These are phyloP conservation scores for Notiomystis cincta DNA, from an alignment of 2,113 vertebrate genomes.

Conservation along the genomic window DNA sequence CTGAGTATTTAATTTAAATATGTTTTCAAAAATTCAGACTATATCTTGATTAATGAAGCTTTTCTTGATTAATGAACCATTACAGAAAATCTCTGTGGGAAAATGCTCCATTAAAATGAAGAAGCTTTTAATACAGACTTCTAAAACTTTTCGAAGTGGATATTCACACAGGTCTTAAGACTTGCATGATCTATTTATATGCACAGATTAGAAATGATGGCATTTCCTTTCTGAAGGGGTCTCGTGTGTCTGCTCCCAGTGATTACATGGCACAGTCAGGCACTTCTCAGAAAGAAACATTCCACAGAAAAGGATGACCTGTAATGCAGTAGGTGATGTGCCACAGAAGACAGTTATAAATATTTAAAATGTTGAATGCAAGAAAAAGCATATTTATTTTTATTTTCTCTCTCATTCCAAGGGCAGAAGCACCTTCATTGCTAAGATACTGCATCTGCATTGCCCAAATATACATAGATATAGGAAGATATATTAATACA, in stretches of 20 bases:
- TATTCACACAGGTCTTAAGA: constrained; percentile 60
- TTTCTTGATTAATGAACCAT: constrained; percentile 25
- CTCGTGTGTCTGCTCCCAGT: not conserved
- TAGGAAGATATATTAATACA: not conserved
- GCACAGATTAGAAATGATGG: constrained; percentile 29
- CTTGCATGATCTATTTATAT: constrained; percentile 59
- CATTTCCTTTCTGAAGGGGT: not conserved
- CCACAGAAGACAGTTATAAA: constrained; percentile 66
- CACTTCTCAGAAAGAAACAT: constrained; percentile 17
- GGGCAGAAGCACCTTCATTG: not conserved
- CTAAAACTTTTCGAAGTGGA: constrained; percentile 11
- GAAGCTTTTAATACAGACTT: constrained; percentile 56
- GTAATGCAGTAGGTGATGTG: constrained; percentile 49
- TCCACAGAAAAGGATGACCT: constrained; percentile 57
- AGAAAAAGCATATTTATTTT: constrained; percentile 59
- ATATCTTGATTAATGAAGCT: constrained; percentile 22
- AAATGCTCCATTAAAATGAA: not conserved
- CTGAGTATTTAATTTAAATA: constrained; percentile 2
- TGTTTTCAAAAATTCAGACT: not conserved
- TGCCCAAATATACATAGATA: not conserved
- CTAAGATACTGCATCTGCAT: not conserved
- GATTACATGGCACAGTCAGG: constrained; percentile 9
- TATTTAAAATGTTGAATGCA: constrained; percentile 61
- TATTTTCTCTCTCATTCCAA: constrained; percentile 46
- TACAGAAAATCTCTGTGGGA: not conserved